A percentile compares a stretch with the other conserved stretches of the same genome.
These are phyloP conservation scores for Tetrao urogallus DNA, from an alignment of 2,113 vertebrate genomes.

Conservation along the genomic window DNA sequence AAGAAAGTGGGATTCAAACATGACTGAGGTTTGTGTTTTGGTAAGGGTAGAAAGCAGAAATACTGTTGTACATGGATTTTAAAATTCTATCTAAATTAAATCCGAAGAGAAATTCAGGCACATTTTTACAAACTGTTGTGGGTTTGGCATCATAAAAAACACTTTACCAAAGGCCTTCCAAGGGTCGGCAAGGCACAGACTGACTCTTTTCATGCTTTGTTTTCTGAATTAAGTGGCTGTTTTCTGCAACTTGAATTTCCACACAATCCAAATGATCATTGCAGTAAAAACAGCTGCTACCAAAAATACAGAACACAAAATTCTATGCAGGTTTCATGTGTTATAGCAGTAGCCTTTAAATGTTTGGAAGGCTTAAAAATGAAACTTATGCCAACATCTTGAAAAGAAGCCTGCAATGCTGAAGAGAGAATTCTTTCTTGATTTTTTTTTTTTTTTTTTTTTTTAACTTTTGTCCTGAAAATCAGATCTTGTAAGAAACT, in stretches of 20 bases:
- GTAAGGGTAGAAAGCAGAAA: background rate
- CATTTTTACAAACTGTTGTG: background rate
- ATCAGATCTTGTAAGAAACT: background rate
- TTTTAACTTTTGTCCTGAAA: background rate
- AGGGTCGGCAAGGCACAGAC: background rate
- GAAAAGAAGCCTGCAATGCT: background rate
- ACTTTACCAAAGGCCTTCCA: background rate
- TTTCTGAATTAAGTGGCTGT: background rate
- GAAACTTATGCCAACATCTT: background rate
- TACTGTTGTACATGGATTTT: background rate
- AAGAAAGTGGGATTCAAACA: background rate
- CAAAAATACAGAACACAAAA: fast-evolving
- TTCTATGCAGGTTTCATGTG: background rate
- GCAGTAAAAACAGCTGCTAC: background rate
- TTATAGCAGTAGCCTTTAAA: background rate
- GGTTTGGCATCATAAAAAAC: constrained; percentile 11
- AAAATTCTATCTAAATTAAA: background rate
- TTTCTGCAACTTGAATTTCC: background rate
- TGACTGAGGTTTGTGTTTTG: constrained; percentile 32
- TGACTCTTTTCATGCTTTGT: background rate
- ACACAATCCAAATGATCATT: background rate
- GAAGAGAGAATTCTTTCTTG: background rate
- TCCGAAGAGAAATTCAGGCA: background rate
- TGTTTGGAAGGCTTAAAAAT: background rate
- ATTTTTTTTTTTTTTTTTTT: background rate